Evolutionary conservation across 2,888 invertebrate species (phyloP).

Genomic region (Cyrtodaria siliqua): DNA sequence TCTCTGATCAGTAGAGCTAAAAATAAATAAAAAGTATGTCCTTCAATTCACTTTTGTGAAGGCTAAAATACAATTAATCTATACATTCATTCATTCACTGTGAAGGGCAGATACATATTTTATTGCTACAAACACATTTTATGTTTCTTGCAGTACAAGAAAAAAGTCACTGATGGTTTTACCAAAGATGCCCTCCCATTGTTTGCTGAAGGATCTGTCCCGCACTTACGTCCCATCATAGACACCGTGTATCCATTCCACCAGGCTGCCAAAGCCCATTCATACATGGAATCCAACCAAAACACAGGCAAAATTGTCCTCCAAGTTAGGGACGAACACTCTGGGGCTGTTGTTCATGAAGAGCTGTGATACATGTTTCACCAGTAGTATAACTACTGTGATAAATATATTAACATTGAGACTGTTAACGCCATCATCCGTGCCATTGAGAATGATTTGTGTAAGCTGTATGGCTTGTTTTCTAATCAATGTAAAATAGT

Average conservation of each 20-base stretch:
- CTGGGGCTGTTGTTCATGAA: constrained; percentile 64
- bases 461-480: too few relatives aligned
- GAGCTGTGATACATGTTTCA: too few relatives aligned
- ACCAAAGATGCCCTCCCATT: constrained; percentile 70
- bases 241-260: constrained; percentile 78
- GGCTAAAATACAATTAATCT: not conserved
- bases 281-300: constrained; percentile 82
- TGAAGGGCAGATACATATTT: not conserved
- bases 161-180: constrained; percentile 79
- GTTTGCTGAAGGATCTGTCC: constrained; percentile 73
- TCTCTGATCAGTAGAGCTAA: too few relatives aligned
- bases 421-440: too few relatives aligned
- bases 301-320: constrained; percentile 85
- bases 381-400: too few relatives aligned
- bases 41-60: too few relatives aligned
- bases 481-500: too few relatives aligned
- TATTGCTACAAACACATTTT: too few relatives aligned
- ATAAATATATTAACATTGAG: too few relatives aligned
- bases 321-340: constrained; percentile 66
- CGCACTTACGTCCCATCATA: constrained; percentile 76
- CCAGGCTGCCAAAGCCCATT: constrained; percentile 81
- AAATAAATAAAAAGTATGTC: too few relatives aligned
- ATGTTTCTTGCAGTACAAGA: constrained; percentile 82
- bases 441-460: too few relatives aligned
- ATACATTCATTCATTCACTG: not conserved